Percentiles rank a stretch among this genome's conserved stretches.
These are phyloP conservation scores for Geopemphigus sp. DNA, from an alignment of 1,140 invertebrate species.

Conservation along the genomic window DNA sequence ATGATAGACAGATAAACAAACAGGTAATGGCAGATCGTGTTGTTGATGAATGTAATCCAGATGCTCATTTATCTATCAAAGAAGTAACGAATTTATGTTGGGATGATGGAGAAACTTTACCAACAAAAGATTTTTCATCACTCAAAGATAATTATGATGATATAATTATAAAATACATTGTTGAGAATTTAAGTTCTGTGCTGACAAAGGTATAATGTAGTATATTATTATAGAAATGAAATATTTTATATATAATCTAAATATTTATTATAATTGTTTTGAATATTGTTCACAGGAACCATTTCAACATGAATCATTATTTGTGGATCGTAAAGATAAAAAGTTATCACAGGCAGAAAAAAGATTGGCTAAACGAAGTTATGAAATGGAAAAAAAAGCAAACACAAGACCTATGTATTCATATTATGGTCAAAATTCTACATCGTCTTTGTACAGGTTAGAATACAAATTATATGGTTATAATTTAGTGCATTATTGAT, in stretches of 20 bases:
- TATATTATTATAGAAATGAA: slow-evolving; percentile 6
- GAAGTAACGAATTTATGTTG: slow-evolving; percentile 92
- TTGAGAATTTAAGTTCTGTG: slow-evolving; percentile 66
- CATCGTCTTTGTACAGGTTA: slow-evolving; percentile 52
- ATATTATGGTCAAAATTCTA: slow-evolving; percentile 50
- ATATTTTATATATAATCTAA: not conserved
- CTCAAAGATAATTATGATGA: slow-evolving; percentile 75
- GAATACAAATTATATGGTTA: slow-evolving; percentile 29
- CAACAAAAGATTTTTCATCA: slow-evolving; percentile 67
- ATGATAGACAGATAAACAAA: slow-evolving; percentile 96
- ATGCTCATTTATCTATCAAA: slow-evolving; percentile 90
- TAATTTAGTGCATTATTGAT: not conserved
- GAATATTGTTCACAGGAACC: slow-evolving; percentile 64
- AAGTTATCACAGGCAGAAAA: slow-evolving; percentile 94
- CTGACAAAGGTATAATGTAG: slow-evolving; percentile 73
- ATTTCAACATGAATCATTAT: slow-evolving; percentile 93
- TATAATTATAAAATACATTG: slow-evolving; percentile 73
- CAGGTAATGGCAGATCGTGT: slow-evolving; percentile 96
- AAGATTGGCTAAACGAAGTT: slow-evolving; percentile 85
- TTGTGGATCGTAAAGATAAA: slow-evolving; percentile 94
- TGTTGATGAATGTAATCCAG: slow-evolving; percentile 96
- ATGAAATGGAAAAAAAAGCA: slow-evolving; percentile 90
- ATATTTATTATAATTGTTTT: slow-evolving; percentile 19
- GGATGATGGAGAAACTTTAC: slow-evolving; percentile 79
- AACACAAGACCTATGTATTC: slow-evolving; percentile 55